Conservation (phyloP, 2,888 invertebrate species). For the Aspidiotus rigidus region DNA sequence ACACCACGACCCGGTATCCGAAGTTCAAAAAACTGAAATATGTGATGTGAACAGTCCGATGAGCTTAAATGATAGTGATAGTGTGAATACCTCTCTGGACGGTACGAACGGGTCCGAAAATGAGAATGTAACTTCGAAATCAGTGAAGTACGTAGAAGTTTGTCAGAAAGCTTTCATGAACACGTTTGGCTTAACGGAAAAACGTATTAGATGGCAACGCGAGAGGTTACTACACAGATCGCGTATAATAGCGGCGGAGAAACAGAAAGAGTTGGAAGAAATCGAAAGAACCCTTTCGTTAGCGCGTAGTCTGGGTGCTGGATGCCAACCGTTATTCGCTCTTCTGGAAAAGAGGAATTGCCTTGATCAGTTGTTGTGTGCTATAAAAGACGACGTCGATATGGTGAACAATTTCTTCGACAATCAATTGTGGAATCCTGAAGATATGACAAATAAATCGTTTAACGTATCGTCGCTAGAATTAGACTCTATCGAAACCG, state of each 20-base stretch:
- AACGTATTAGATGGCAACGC: constrained; percentile 47
- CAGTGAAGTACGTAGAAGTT: constrained; percentile 43
- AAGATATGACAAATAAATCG: constrained; percentile 40
- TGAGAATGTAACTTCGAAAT: not conserved
- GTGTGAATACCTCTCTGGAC: constrained; percentile 17
- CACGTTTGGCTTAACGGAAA: constrained; percentile 50
- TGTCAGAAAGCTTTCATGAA: constrained; percentile 51
- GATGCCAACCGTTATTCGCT: constrained; percentile 37
- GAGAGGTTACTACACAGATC: constrained; percentile 46
- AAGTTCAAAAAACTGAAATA: too few species aligned
- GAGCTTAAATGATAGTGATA: constrained; percentile 25
- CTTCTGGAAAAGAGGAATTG: constrained; percentile 35
- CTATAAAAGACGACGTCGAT: constrained; percentile 46
- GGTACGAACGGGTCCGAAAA: not conserved
- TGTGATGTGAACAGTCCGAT: constrained; percentile 12
- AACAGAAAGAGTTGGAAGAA: constrained; percentile 36
- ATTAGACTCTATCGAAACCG: constrained; percentile 14
- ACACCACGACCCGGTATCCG: not conserved
- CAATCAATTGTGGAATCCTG: constrained; percentile 51
- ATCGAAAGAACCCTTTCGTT: constrained; percentile 36
- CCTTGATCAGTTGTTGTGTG: constrained; percentile 40
- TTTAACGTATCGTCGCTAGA: constrained; percentile 14
- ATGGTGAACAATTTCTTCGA: constrained; percentile 50
- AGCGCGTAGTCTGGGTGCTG: constrained; percentile 37
- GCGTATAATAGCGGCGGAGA: constrained; percentile 24